Evolutionary conservation across 2,888 invertebrate genomes (phyloP), one percentile per base, ranked within the genome.

Genomic region (Dicyrtomina minuta): DNA sequence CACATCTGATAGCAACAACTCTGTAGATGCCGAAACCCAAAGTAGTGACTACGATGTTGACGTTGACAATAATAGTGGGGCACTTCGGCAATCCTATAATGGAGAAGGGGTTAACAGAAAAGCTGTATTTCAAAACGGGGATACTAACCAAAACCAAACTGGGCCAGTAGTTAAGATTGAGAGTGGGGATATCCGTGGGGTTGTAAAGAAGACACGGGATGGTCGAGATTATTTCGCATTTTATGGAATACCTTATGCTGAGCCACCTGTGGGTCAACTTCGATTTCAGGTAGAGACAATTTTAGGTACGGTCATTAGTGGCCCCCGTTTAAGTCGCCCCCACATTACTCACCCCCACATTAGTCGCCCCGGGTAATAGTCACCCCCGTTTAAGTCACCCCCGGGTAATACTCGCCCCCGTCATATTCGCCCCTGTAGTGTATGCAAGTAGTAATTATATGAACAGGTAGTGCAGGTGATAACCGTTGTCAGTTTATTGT

Each of bases 201-300:
- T 2, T 3, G 46, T 20, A n/a, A 20, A 49, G 4, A 26, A 60
- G 26, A 60, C 67, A 2, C 17, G 67, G 8, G 46, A 59, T 20
- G 67, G 67, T 13, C 41, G 60, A 22, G 17, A 33, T 27, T 67
- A 17, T 22, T 51, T 27, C 22, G 66, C 39, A n/a, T 66, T 66
- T 55, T 66, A 53, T 17, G 39, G n/a, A 3, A 55, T 66, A 6
- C 66, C 66, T 17, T 66, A 66, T 66, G 66, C 66, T 22, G 66
- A 66, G 22, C 39, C 66, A 5, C 66, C 66, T 13, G 13, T 55
- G 12, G 66, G 66, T 13, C 17, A 33, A 20, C 24, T 22, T 17
- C 39, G 66, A 24, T 66, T 66, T 56, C 55, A 66, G 55, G 66
- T 66, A 53, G 12, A 17, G 15, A 6, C 27, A 13, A 33, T 3